Conservation (phyloP, 2,888 invertebrate species). For the Caenorhabditis angaria region DNA sequence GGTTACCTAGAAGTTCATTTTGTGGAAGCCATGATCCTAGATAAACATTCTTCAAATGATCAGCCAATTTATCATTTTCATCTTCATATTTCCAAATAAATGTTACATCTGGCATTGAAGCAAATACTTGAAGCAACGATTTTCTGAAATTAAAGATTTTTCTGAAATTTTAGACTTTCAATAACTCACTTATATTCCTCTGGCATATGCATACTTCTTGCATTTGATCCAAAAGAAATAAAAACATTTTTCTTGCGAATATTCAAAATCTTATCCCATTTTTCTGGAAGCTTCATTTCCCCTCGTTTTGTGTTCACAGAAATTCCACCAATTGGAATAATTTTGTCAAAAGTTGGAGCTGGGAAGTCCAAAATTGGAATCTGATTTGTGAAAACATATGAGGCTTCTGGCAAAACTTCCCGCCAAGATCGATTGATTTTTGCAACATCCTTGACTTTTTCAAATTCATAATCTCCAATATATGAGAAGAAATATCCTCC, state of each 20-base stretch:
- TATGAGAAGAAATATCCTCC: background rate
- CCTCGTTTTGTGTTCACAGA: slow-evolving; percentile 29
- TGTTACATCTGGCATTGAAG: slow-evolving; percentile 37
- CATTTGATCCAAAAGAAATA: slow-evolving; percentile 47
- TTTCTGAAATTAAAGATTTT: background rate
- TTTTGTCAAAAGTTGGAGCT: slow-evolving; percentile 47
- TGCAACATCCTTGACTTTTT: slow-evolving; percentile 11
- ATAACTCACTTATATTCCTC: slow-evolving; percentile 21
- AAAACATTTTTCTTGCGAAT: slow-evolving; percentile 36
- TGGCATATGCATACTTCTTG: slow-evolving; percentile 37
- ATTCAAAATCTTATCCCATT: slow-evolving; percentile 37
- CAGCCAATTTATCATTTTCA: slow-evolving; percentile 14
- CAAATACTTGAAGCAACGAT: slow-evolving; percentile 23
- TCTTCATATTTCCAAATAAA: slow-evolving; percentile 61
- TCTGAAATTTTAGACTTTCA: too few relatives aligned
- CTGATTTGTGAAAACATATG: slow-evolving; percentile 45
- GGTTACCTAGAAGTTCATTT: slow-evolving; percentile 42
- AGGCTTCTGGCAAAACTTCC: slow-evolving; percentile 38
- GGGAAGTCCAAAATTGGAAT: slow-evolving; percentile 53
- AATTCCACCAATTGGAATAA: slow-evolving; percentile 43
- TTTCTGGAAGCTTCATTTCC: slow-evolving; percentile 31
- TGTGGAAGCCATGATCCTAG: slow-evolving; percentile 56
- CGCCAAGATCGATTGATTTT: slow-evolving; percentile 12
- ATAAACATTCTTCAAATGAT: slow-evolving; percentile 47
- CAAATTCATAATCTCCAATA: slow-evolving; percentile 9